A percentile compares a stretch with the other conserved stretches of the same genome.
Evolutionary conservation across 1,140 invertebrate species (phyloP).

Genomic region (Calycopis cecrops): DNA sequence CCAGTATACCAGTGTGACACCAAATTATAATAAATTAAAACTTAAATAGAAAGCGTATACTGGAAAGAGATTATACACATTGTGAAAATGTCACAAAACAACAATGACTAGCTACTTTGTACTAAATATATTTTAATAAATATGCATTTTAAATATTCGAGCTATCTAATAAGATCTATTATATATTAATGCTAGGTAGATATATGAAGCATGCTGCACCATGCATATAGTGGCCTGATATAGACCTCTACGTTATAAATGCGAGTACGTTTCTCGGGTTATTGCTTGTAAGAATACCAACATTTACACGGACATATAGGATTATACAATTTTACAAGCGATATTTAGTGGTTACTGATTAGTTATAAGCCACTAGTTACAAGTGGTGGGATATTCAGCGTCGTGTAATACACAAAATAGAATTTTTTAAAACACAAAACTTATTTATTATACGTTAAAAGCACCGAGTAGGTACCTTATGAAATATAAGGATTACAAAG

Average conservation of each 20-base stretch:
- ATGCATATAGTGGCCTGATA: constrained; percentile 50
- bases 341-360: constrained; percentile 53
- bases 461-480: too few species aligned
- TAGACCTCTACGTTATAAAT: constrained; percentile 39
- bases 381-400: constrained; percentile 12
- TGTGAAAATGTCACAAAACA: constrained; percentile 28
- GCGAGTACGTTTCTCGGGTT: constrained; percentile 41
- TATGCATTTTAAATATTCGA: constrained; percentile 24
- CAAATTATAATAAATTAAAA: constrained; percentile 6
- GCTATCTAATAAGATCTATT: constrained; percentile 30
- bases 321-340: constrained; percentile 46
- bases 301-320: constrained; percentile 42
- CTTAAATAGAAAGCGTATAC: constrained; percentile 16
- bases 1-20: constrained; percentile 14
- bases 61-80: constrained; percentile 9
- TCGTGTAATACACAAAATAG: constrained; percentile 8
- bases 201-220: constrained; percentile 58
- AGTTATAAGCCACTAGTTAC: constrained; percentile 33
- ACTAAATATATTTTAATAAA: constrained; percentile 40
- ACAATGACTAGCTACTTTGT: constrained; percentile 69
- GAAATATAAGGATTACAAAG: too few species aligned
- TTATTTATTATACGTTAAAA: too few species aligned
- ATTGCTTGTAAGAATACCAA: constrained; percentile 40
- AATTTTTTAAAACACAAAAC: too few species aligned
- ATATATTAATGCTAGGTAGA: constrained; percentile 34